These are phyloP conservation scores for Aselliscus stoliczkanus DNA, from an alignment of 2,797 vertebrate genomes.

Conservation along the genomic window DNA sequence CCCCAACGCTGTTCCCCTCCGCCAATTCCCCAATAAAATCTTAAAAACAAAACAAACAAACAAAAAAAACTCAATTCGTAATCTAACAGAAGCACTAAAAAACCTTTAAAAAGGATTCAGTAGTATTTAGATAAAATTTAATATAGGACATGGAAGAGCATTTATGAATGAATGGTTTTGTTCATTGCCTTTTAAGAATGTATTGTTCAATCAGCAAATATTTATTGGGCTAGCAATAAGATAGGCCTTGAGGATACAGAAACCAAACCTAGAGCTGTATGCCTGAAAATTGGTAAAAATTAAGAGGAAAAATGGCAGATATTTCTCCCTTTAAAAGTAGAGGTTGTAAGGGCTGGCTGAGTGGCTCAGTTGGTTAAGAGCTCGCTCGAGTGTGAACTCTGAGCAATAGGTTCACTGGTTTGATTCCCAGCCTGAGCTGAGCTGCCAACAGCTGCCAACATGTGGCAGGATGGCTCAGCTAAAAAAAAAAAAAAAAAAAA, in stretches of 20 bases:
- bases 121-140: conserved; percentile 5
- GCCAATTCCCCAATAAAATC: too few relatives aligned
- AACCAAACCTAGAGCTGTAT: not conserved
- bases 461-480: too few relatives aligned
- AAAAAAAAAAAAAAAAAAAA: too few relatives aligned
- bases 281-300: not conserved
- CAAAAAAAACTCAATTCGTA: not conserved
- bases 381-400: too few relatives aligned
- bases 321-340: not conserved
- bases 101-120: not conserved
- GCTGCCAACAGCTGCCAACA: too few relatives aligned
- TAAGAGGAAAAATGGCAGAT: not conserved
- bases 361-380: too few relatives aligned
- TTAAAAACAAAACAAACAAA: too few relatives aligned
- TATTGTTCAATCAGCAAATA: not conserved
- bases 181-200: not conserved
- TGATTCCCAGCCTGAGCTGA: too few relatives aligned
- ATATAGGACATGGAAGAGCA: not conserved
- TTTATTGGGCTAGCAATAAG: not conserved
- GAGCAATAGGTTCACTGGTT: too few relatives aligned
- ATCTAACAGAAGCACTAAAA: not conserved
- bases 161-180: not conserved
- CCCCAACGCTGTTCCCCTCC: too few relatives aligned
- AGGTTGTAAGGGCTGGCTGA: too few relatives aligned
- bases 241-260: not conserved